Conservation (phyloP, 2,797 vertebrate genomes). For the Sebastes jordani region DNA sequence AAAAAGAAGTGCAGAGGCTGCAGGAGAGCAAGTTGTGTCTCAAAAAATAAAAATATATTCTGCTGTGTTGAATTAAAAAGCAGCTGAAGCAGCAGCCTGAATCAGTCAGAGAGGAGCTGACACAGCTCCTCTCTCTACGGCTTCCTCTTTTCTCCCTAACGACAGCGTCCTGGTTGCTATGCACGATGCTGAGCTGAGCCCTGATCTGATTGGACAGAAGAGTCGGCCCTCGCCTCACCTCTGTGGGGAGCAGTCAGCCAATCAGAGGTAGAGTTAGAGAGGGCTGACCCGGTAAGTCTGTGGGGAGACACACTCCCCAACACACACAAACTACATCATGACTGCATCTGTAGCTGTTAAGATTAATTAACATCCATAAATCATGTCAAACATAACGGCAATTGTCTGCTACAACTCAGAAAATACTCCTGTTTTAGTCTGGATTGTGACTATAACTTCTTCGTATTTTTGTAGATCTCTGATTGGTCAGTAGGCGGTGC, state of each 20-base stretch:
- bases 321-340: background rate
- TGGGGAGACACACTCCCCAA: background rate
- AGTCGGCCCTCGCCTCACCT: background rate
- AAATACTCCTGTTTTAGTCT: too few species aligned
- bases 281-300: background rate
- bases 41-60: too few species aligned
- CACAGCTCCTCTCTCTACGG: slow-evolving; percentile 14
- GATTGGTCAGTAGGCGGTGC: too few species aligned
- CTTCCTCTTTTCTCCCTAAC: slow-evolving; percentile 33
- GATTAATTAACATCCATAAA: background rate
- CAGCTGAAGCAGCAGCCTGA: too few species aligned
- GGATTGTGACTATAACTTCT: too few species aligned
- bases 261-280: slow-evolving; percentile 12
- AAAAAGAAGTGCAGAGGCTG: too few species aligned
- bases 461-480: too few species aligned
- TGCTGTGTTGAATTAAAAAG: too few species aligned
- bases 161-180: slow-evolving; percentile 65
- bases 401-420: too few species aligned
- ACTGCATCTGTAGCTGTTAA: background rate
- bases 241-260: slow-evolving; percentile 11
- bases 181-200: slow-evolving; percentile 8
- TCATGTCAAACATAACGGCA: background rate
- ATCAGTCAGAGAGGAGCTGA: too few species aligned
- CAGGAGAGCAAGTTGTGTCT: too few species aligned
- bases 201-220: slow-evolving; percentile 41